A percentile compares a stretch with the other conserved stretches of the same genome.
Conservation (phyloP, 2,888 invertebrate species). For the Pimpla rufipes region DNA sequence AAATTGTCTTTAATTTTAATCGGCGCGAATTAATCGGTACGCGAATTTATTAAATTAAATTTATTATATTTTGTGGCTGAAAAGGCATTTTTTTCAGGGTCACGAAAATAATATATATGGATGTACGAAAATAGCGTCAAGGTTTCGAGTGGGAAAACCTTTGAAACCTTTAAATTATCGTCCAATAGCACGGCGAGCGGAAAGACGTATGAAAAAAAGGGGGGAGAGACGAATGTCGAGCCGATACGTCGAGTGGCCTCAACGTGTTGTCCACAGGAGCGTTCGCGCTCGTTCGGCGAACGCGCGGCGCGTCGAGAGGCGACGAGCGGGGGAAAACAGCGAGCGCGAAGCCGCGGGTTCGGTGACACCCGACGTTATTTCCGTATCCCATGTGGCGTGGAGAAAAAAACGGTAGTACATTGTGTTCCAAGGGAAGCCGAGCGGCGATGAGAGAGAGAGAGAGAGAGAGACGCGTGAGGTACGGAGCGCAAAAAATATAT, state of each 20-base stretch:
- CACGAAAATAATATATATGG: no score
- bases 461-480: constrained; percentile 41
- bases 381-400: constrained; percentile 35
- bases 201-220: background rate
- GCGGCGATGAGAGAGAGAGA: background rate
- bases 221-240: background rate
- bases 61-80: background rate
- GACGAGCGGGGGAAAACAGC: background rate
- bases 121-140: background rate
- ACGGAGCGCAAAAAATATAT: constrained; percentile 6
- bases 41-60: background rate
- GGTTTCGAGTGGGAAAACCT: background rate
- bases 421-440: constrained; percentile 36
- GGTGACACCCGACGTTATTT: constrained; percentile 51
- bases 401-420: constrained; percentile 32
- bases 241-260: background rate
- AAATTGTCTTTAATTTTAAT: no score
- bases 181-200: background rate
- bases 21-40: background rate
- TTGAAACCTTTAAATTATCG: background rate
- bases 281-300: background rate
- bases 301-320: background rate
- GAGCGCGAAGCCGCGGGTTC: constrained; percentile 29
- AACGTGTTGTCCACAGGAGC: constrained; percentile 2
- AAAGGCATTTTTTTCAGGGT: background rate